Base-by-base conservation (phyloP, 1,140 invertebrate species). In the Hylaeus volcanicus region DNA sequence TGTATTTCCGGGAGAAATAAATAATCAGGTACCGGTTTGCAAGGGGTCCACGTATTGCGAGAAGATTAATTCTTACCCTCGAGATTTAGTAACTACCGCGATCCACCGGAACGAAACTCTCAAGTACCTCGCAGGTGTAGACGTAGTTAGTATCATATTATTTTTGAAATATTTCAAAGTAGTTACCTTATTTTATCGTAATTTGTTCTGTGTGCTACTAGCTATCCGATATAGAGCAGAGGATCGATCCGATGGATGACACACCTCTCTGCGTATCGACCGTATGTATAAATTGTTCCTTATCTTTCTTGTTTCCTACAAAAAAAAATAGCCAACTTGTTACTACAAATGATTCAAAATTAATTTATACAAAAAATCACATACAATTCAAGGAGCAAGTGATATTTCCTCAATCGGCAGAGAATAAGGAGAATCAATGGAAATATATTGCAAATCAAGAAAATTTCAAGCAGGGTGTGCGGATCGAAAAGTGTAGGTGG, bases 401-500 rank as follows among this genome's bases (percentile, higher is more conserved):
- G 2, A 90, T 94, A 51, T 94, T 87, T 74, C 94, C 94, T 2
- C 92, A 92, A 86, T 86, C 89, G 8, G 94, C 92, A 0, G 81
- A 91, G 78, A 94, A 91, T 66, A 92, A 93, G 72, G 88, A 93
- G 5, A 91, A 92, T 5, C 93, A 95, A 66, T 95, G 94, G 94
- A 92, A 94, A 53, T 95, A 91, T 56, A 91, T 96, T 39, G 93
- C 95, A 5, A 95, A 96, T 88, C 93, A 94, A 64, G 90, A 91
- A 0, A 92, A 94, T 26, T 95, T 94, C 74, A 90, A 92, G 1
- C 95, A 96, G 85, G 94, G 94, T 5, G 92, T 95, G 60, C 91
- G 93, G 66, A 90, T 95, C 0, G 95, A 95, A 87, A 92, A 91
- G 45, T 95, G 95, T 87, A 71, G 88, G 95, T 95, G 53, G 12